These are phyloP conservation scores for Oceanodroma tethys DNA, from an alignment of 2,113 vertebrate species.

Conservation along the genomic window DNA sequence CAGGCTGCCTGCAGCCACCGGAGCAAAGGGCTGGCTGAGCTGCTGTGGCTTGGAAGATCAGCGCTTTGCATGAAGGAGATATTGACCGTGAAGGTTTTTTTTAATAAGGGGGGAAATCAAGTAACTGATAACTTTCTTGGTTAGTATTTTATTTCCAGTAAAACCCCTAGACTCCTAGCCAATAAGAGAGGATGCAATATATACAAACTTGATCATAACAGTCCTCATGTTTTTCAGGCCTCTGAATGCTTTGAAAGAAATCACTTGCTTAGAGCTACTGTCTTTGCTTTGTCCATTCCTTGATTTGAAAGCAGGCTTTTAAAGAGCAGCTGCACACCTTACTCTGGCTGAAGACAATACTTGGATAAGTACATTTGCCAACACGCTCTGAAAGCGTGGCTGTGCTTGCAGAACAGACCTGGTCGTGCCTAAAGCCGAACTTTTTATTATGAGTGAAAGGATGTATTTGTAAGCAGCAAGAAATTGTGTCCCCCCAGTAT, in stretches of 20 bases:
- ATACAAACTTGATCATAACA: neutral
- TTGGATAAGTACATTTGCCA: neutral
- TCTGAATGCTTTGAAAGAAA: neutral
- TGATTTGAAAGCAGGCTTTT: neutral
- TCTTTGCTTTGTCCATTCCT: neutral
- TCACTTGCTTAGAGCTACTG: neutral
- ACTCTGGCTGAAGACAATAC: neutral
- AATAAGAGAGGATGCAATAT: neutral
- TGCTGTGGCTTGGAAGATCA: neutral
- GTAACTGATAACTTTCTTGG: neutral
- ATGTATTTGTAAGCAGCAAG: neutral
- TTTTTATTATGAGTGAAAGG: neutral
- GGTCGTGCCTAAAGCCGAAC: neutral
- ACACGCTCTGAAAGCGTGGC: no score
- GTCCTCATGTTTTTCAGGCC: neutral
- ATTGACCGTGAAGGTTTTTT: neutral
- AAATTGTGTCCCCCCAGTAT: neutral
- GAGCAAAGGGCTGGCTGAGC: neutral
- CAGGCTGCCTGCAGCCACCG: neutral
- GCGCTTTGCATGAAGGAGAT: neutral
- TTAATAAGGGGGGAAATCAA: neutral
- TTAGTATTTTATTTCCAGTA: neutral
- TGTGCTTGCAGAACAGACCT: neutral
- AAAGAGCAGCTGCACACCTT: neutral
- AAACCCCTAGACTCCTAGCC: neutral